Evolutionary conservation across 2,113 vertebrate genomes (phyloP).

Genomic region (Plestiodon gilberti): DNA sequence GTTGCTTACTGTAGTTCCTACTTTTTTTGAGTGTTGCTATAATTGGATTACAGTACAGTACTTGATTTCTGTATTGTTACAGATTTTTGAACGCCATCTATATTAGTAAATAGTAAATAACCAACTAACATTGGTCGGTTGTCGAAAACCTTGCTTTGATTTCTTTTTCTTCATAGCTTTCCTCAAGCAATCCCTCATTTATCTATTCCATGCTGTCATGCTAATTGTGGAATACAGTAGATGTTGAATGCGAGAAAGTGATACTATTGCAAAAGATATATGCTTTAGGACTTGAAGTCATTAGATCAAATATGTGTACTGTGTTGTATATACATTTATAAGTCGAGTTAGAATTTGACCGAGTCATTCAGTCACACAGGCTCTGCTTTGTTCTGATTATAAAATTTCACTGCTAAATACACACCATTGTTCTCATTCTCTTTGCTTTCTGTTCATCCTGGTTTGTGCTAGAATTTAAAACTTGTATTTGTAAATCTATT

Average conservation of each 20-base stretch:
- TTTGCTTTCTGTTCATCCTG: not conserved
- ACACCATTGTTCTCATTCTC: constrained; percentile 1
- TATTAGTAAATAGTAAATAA: not conserved
- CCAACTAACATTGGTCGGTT: not conserved
- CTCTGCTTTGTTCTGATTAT: not conserved
- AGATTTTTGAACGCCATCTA: not conserved
- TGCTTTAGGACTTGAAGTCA: not conserved
- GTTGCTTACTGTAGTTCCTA: too few relatives aligned
- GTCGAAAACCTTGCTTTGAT: not conserved
- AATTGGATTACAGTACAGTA: too few relatives aligned
- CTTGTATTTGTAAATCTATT: not conserved
- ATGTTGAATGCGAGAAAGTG: not conserved
- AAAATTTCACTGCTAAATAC: not conserved
- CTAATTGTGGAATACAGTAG: not conserved
- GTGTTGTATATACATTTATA: not conserved
- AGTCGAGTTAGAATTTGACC: not conserved
- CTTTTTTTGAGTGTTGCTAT: not conserved
- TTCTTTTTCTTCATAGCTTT: not conserved
- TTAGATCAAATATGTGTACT: not conserved
- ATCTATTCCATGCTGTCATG: not conserved
- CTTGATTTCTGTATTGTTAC: not conserved
- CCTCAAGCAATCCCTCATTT: not conserved
- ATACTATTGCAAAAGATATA: not conserved
- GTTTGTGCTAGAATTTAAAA: not conserved
- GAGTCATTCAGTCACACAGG: not conserved